Percentiles rank a stretch among this genome's conserved stretches.
Conservation (phyloP, 2,113 vertebrate species). For the Naja naja region DNA sequence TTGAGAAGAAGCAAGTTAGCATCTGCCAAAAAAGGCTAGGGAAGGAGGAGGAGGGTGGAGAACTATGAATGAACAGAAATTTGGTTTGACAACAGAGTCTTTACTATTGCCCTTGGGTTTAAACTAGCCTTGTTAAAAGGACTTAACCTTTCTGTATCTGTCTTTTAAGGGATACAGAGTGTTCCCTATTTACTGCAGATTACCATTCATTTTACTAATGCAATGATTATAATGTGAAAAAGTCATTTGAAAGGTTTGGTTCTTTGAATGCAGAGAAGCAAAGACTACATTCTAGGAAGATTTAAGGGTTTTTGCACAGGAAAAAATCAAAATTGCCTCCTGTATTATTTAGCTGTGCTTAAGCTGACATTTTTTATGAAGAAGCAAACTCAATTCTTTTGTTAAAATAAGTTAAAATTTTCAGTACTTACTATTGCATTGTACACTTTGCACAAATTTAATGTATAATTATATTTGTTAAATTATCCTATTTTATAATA, state of each 20-base stretch:
- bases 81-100: conserved; percentile 11
- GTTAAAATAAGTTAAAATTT: background rate
- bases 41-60: background rate
- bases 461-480: background rate
- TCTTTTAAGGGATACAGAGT: conserved; percentile 15
- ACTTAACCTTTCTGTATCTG: conserved; percentile 15
- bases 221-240: conserved; percentile 29
- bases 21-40: conserved; percentile 56
- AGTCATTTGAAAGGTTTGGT: conserved; percentile 19
- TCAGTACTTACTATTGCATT: background rate
- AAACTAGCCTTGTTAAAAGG: background rate
- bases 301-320: background rate
- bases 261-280: background rate
- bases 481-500: background rate
- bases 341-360: background rate
- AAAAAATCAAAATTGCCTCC: background rate
- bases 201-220: background rate
- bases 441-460: background rate
- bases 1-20: conserved; percentile 58
- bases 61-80: conserved; percentile 13
- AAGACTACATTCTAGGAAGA: background rate
- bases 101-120: conserved; percentile 26
- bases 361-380: background rate
- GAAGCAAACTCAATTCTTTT: background rate
- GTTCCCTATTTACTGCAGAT: background rate